Conservation (phyloP, 1,140 invertebrate species). For the Lutraria rhynchaena region DNA sequence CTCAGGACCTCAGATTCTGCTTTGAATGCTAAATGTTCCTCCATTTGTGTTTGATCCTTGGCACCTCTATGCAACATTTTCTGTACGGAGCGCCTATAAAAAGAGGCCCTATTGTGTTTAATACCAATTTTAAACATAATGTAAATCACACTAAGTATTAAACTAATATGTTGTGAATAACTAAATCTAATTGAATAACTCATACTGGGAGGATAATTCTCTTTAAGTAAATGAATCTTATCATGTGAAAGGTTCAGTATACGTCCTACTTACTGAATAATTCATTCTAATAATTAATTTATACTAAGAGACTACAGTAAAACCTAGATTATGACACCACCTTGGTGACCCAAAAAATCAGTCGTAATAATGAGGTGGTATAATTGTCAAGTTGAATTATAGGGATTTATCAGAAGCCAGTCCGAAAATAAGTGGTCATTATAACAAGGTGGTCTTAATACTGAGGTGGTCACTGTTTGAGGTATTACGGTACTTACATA, state of each 20-base stretch:
- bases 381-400: no score
- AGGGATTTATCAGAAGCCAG: no score
- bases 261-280: no score
- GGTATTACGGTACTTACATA: conserved; percentile 70
- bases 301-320: no score
- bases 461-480: no score
- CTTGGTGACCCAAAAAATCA: no score
- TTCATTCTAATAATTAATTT: no score
- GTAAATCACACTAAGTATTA: not conserved
- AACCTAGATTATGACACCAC: no score
- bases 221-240: not conserved
- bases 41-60: conserved; percentile 36
- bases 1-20: conserved; percentile 25
- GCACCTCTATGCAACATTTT: conserved; percentile 48
- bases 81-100: conserved; percentile 29
- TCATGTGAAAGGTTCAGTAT: not conserved
- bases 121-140: not conserved
- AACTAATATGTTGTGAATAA: not conserved
- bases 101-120: no score
- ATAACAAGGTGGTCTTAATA: no score
- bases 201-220: not conserved
- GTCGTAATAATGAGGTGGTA: no score
- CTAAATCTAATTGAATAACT: not conserved
- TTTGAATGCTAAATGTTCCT: conserved; percentile 43
- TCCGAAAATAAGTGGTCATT: no score